phyloP scores from a whole-genome alignment of 2,888 invertebrate genomes.

The Polietes domitor region DNA sequence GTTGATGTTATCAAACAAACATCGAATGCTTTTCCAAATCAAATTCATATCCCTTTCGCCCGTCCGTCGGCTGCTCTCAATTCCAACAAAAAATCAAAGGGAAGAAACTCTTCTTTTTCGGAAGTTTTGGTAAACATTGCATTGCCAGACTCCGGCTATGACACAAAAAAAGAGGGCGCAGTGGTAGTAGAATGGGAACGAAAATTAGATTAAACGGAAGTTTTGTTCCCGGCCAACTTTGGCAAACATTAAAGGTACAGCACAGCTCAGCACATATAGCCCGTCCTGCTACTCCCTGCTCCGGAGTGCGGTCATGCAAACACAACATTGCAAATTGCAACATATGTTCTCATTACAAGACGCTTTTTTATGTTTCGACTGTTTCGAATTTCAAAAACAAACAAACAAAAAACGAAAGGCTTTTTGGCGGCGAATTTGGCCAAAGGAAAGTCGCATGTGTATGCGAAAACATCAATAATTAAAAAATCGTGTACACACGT shows the following conservation, averaged over 20 bases:
- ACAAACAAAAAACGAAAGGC: background rate
- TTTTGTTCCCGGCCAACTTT: conserved; percentile 38
- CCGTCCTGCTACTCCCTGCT: no score
- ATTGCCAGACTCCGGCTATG: no score
- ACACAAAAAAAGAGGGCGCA: conserved; percentile 5
- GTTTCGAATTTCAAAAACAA: conserved; percentile 37
- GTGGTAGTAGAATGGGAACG: background rate
- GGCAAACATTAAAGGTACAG: conserved; percentile 10
- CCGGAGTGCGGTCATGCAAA: background rate
- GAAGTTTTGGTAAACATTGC: background rate
- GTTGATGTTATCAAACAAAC: conserved; percentile 46
- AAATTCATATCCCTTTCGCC: conserved; percentile 38
- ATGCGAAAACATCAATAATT: background rate
- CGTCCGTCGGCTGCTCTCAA: background rate
- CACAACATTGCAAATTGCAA: conserved; percentile 60
- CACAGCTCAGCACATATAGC: no score
- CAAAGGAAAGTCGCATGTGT: background rate
- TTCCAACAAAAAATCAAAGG: conserved; percentile 53
- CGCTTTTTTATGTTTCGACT: conserved; percentile 35
- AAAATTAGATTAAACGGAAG: conserved; percentile 65
- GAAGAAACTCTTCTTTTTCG: conserved; percentile 37
- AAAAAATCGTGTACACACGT: background rate
- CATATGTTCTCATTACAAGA: conserved; percentile 61
- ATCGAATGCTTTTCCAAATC: conserved; percentile 48
- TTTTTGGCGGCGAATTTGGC: background rate